phyloP scores from a whole-genome alignment of 1,140 invertebrate species.

The Caenorhabditis briggsae region DNA sequence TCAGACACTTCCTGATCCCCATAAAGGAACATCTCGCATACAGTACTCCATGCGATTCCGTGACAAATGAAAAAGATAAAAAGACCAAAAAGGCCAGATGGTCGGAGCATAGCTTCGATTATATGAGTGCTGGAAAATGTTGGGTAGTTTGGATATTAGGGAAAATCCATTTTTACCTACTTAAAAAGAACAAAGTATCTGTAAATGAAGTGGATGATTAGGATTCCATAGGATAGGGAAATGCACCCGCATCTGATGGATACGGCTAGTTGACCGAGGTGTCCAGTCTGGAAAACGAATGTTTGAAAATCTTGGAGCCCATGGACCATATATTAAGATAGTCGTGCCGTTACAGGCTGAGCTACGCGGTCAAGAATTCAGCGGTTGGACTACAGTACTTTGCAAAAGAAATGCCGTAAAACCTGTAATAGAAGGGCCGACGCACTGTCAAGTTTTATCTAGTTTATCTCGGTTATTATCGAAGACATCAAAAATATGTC shows the following conservation, averaged over 20 bases:
- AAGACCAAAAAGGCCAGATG: not conserved
- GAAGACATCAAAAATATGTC: too few species aligned
- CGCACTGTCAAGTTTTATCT: too few species aligned
- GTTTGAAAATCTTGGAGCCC: not conserved
- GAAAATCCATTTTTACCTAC: not conserved
- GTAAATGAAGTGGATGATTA: slow-evolving; percentile 14
- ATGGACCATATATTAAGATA: too few species aligned
- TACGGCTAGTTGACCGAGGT: not conserved
- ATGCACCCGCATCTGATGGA: slow-evolving; percentile 12
- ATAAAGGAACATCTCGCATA: slow-evolving; percentile 38
- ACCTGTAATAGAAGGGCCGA: too few species aligned
- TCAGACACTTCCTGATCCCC: slow-evolving; percentile 11
- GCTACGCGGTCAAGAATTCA: too few species aligned
- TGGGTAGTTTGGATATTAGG: not conserved
- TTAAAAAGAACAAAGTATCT: slow-evolving; percentile 23
- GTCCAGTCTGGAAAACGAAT: not conserved
- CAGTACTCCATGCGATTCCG: slow-evolving; percentile 25
- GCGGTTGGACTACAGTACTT: too few species aligned
- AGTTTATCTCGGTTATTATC: too few species aligned
- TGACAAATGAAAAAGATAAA: slow-evolving; percentile 22
- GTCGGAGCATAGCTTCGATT: not conserved
- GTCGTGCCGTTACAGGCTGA: too few species aligned
- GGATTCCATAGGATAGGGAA: slow-evolving; percentile 21
- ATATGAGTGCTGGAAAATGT: not conserved
- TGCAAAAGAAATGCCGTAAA: too few species aligned